A percentile compares a stretch with the other conserved stretches of the same genome.
Conservation (phyloP, 2,113 vertebrate genomes). For the Nesogale talazaci region DNA sequence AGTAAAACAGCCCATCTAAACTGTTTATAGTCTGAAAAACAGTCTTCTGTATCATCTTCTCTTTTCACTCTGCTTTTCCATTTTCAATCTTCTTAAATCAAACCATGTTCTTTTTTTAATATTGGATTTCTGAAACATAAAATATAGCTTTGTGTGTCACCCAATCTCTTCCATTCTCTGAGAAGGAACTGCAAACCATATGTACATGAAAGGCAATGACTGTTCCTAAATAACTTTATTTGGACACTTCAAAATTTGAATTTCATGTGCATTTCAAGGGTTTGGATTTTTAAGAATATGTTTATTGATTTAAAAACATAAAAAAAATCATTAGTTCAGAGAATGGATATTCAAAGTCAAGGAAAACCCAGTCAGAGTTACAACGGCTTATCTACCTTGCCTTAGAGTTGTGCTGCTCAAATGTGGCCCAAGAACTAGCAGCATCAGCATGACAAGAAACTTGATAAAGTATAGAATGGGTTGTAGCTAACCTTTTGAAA, state of each 20-base stretch:
- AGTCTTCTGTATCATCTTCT: background rate
- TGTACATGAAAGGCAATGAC: background rate
- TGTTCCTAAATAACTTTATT: background rate
- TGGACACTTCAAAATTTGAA: background rate
- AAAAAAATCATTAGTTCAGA: background rate
- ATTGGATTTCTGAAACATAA: background rate
- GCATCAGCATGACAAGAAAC: background rate
- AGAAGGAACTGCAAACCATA: background rate
- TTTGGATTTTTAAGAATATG: background rate
- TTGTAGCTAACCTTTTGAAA: background rate
- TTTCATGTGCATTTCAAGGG: background rate
- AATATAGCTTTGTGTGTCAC: background rate
- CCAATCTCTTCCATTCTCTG: background rate
- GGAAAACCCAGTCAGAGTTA: background rate
- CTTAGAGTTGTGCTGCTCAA: background rate
- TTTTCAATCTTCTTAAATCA: background rate
- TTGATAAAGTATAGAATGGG: background rate
- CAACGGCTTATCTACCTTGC: background rate
- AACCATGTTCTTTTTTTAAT: constrained; percentile 4
- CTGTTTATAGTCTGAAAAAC: background rate
- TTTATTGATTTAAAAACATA: background rate
- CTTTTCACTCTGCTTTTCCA: background rate
- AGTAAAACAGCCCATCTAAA: background rate
- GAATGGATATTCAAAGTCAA: background rate
- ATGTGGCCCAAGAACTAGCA: background rate